Base-by-base conservation (phyloP, 2,888 invertebrate genomes). In the Malthinus flaveolus region DNA sequence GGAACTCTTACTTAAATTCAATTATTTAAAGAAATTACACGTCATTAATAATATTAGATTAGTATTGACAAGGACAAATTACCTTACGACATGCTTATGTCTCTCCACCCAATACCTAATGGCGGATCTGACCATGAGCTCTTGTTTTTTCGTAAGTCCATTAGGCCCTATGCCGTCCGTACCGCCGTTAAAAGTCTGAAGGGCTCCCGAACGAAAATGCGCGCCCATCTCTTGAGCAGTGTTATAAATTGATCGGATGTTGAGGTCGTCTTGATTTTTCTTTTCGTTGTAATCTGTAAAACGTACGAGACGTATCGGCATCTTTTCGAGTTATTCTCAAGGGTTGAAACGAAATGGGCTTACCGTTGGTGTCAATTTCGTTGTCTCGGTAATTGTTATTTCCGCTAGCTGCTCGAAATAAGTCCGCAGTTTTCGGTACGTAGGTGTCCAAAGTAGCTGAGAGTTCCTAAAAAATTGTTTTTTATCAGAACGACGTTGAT, bases 101-200 rank as follows among this genome's bases (percentile, higher is more conserved):
- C 93, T 81, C 72, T 93, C 93, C 31, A 93, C 93, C 93, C 93
- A 93, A 72, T 93, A 93, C 71, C 92, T 93, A 69, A 93, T 93
- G 11, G 93, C 91, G 32, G 91, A 92, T 65, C 93, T 82, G 1
- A 93, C 92, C 78, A 93, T 82, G 80, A 91, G 83, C 76, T 93
- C 92, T 72, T 93, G 92, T 71, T 92, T 93, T 75, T 88, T 88
- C 0, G 88, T 87, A 48, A 93, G 78, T 0, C 91, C 91, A 66
- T 92, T 93, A 0, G 92, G 92, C 65, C 92, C 89, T 1, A 82
- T 79, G 0, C 82, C 83, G 36, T 80, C 79, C 0, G 81, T 82
- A 7, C 71, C 71, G 42, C 67, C 68, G 6, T 79, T 83, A 67
- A 89, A 88, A 39, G 82, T 85, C 75, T 88, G 88, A 15, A 89